Base-by-base conservation (phyloP, 2,113 vertebrate genomes). In the Apodemus speciosus region DNA sequence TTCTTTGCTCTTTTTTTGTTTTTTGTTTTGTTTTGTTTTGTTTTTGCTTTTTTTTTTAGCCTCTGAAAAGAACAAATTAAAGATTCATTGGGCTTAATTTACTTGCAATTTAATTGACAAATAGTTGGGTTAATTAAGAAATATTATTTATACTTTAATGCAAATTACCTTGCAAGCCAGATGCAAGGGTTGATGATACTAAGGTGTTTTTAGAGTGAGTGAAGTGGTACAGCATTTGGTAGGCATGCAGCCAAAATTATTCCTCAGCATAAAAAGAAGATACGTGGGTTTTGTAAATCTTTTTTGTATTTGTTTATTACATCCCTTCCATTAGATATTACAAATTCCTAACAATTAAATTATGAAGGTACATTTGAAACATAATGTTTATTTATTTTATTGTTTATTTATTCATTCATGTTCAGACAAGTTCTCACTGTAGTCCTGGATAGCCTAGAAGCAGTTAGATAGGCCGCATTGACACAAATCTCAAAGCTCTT, bases 31-130 rank as follows among this genome's bases (percentile, higher is more conserved):
- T n/a, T n/a, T n/a, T n/a, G n/a, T n/a, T n/a, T n/a, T n/a, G 35
- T 58, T 62, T 88, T 76, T 51, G 16, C 83, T 14, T 53, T 51
- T 83, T 49, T 73, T 64, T 27, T 60, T n/a, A 85, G 58, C 51
- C 20, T 35, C 46, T 27, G 4, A 88, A 72, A 88, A 73, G 32
- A 91, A 79, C 7, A 62, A 25, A 83, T 62, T 25, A 85, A 89
- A 89, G 35, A 84, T 81, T 38, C 15, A 85, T 72, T 81, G n/a
- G 14, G 18, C 35, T 73, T 93, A 73, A 84, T 89, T 88, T 77
- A 35, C 7, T 58, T 69, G 30, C 90, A 58, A 9, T 89, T 93
- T 75, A 89, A 94, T 92, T 81, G 79, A 14, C n/a, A 96, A 79
- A 66, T 53, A 88, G 30, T 53, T 56, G 13, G 35, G 49, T 60